These are phyloP conservation scores for Tinea pellionella DNA, from an alignment of 2,888 invertebrate species.

Conservation along the genomic window DNA sequence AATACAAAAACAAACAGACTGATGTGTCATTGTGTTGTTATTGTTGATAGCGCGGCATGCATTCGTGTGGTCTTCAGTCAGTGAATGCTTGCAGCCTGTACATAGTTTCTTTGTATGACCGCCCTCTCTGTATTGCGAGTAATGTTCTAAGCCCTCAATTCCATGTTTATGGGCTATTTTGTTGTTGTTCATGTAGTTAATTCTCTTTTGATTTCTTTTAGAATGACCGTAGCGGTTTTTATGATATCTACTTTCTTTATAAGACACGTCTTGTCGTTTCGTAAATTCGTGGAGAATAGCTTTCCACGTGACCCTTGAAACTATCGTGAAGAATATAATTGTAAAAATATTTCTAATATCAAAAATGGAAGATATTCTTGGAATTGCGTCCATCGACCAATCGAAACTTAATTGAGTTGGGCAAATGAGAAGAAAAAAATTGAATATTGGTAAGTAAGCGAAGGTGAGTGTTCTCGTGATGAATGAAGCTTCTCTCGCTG, in stretches of 20 bases:
- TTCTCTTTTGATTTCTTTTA: constrained; percentile 56
- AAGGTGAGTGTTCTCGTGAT: constrained; percentile 90
- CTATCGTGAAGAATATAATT: constrained; percentile 76
- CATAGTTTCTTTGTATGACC: constrained; percentile 64
- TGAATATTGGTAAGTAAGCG: constrained; percentile 90
- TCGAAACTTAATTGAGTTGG: constrained; percentile 94
- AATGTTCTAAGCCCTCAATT: constrained; percentile 50
- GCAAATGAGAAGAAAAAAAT: constrained; percentile 87
- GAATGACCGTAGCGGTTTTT: constrained; percentile 42
- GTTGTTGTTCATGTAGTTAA: constrained; percentile 34
- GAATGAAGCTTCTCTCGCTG: constrained; percentile 85
- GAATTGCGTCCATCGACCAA: constrained; percentile 98
- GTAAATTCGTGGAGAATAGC: constrained; percentile 45
- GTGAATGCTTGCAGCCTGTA: constrained; percentile 75
- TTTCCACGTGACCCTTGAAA: constrained; percentile 53
- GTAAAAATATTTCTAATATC: constrained; percentile 86
- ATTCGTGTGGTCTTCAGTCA: constrained; percentile 75
- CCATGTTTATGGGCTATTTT: constrained; percentile 39
- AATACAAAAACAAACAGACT: constrained; percentile 47
- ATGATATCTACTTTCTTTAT: constrained; percentile 45
- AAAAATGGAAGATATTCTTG: constrained; percentile 80
- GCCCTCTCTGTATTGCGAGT: constrained; percentile 47
- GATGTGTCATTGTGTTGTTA: constrained; percentile 72
- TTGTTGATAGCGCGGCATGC: constrained; percentile 79
- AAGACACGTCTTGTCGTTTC: constrained; percentile 37